These are phyloP conservation scores for Sitta carolinensis DNA, from an alignment of 2,797 vertebrate species.

Conservation along the genomic window DNA sequence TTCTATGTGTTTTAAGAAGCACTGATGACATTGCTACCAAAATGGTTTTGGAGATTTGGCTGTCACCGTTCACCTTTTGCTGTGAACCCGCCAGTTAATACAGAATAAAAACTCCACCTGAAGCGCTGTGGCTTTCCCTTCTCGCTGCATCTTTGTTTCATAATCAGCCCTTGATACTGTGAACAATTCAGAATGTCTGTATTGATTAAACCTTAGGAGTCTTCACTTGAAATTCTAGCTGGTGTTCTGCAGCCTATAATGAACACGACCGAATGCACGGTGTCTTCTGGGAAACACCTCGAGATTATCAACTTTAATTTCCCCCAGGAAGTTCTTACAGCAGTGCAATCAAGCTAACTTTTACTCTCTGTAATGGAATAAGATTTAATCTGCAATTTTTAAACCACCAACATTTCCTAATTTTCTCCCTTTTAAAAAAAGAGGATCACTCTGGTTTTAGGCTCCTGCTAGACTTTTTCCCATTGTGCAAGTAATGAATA, in stretches of 20 bases:
- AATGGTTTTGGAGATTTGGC: background rate
- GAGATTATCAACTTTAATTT: constrained; percentile 73
- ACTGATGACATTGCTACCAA: background rate
- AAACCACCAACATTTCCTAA: constrained; percentile 1
- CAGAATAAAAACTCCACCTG: background rate
- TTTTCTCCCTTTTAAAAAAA: background rate
- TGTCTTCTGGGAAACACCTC: constrained; percentile 56
- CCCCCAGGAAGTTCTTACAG: constrained; percentile 63
- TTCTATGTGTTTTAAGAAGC: background rate
- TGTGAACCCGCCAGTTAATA: background rate
- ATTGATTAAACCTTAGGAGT: constrained; percentile 68
- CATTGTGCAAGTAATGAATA: background rate
- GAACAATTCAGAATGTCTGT: constrained; percentile 57
- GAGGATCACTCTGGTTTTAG: background rate
- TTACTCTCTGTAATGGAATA: constrained; percentile 56
- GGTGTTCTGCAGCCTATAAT: constrained; percentile 59
- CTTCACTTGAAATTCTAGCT: constrained; percentile 50
- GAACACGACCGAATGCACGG: constrained; percentile 34
- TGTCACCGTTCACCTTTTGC: background rate
- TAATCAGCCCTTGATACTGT: background rate
- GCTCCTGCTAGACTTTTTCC: background rate
- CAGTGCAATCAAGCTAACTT: constrained; percentile 60
- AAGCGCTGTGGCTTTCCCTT: background rate
- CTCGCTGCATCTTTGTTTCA: constrained; percentile 2
- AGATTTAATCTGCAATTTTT: constrained; percentile 62